Percentiles rank a stretch among this genome's conserved stretches.
Evolutionary conservation across 2,888 invertebrate species (phyloP).

Genomic region (Meteorus cinctellus): DNA sequence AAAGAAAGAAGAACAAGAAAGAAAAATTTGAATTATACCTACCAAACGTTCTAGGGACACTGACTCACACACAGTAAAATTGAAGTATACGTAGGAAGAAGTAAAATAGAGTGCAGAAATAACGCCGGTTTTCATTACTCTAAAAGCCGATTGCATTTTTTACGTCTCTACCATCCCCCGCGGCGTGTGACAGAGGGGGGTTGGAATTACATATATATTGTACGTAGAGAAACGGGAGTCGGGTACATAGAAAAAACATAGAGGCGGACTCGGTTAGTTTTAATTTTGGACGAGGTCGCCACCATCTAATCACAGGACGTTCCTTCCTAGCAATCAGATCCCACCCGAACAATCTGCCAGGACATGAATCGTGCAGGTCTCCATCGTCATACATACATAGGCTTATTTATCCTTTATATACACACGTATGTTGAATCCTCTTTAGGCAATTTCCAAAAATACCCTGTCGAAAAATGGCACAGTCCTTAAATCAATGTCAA

Average conservation of each 20-base stretch:
- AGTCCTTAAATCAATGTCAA: slow-evolving; percentile 54
- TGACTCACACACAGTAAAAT: slow-evolving; percentile 20
- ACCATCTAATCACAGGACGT: slow-evolving; percentile 68
- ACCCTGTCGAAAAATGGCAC: slow-evolving; percentile 52
- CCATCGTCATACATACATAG: slow-evolving; percentile 31
- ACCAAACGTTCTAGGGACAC: slow-evolving; percentile 12
- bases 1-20: background rate
- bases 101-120: slow-evolving; percentile 51
- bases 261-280: slow-evolving; percentile 55
- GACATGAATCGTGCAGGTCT: slow-evolving; percentile 39
- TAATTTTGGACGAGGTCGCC: slow-evolving; percentile 66
- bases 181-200: background rate
- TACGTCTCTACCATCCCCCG: slow-evolving; percentile 60
- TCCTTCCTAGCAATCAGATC: slow-evolving; percentile 67
- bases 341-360: slow-evolving; percentile 50
- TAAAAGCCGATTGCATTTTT: slow-evolving; percentile 74
- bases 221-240: background rate
- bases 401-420: slow-evolving; percentile 24
- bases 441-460: slow-evolving; percentile 4
- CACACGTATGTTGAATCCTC: background rate
- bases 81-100: slow-evolving; percentile 9
- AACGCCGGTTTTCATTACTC: slow-evolving; percentile 70
- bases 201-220: background rate
- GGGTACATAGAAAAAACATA: slow-evolving; percentile 12
- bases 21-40: background rate